Conservation (phyloP, 2,888 invertebrate genomes). For the Zonitis immaculata region DNA sequence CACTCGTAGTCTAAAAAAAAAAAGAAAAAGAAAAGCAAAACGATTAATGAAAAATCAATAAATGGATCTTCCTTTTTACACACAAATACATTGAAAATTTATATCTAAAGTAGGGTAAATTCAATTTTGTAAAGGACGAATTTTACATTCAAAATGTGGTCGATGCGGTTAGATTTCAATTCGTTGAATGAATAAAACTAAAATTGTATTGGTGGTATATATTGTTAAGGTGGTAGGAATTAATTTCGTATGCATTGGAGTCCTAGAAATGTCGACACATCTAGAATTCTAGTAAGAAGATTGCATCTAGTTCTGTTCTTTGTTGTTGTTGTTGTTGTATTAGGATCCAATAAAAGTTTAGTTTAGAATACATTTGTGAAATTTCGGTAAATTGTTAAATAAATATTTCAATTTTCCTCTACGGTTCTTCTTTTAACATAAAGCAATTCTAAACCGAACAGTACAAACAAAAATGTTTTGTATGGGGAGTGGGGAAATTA, state of each 20-base stretch:
- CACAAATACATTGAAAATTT: no score
- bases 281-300: not conserved
- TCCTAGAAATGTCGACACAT: not conserved
- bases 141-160: no score
- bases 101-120: no score
- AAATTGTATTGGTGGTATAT: not conserved
- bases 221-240: no score
- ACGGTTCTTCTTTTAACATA: no score
- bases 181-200: not conserved
- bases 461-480: no score
- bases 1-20: slow-evolving; percentile 58
- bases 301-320: not conserved
- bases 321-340: not conserved
- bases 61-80: slow-evolving; percentile 19
- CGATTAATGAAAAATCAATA: slow-evolving; percentile 32
- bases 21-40: no score
- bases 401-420: not conserved
- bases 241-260: not conserved
- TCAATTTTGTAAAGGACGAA: no score
- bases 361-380: not conserved
- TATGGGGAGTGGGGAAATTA: no score
- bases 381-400: not conserved
- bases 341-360: not conserved
- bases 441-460: no score
- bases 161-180: not conserved